phyloP scores from a whole-genome alignment of 2,888 invertebrate genomes.

The Hanleya hanleyi region DNA sequence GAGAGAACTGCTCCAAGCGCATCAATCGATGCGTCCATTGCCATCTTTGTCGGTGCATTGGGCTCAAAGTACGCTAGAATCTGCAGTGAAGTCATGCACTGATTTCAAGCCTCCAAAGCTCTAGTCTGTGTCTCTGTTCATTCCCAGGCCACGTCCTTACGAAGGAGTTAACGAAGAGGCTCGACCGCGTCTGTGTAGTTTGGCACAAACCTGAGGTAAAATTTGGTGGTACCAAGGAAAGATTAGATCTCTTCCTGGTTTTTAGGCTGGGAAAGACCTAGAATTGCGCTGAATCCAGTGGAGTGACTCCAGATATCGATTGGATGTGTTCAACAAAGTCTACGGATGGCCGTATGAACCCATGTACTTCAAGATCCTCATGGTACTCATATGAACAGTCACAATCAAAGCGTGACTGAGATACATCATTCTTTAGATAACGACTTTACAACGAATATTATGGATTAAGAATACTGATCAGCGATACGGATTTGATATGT shows the following conservation, averaged over 20 bases:
- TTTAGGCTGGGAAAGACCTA: neutral
- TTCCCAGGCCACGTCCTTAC: too few relatives aligned
- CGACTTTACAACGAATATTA: too few relatives aligned
- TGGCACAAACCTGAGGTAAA: neutral
- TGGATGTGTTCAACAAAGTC: neutral
- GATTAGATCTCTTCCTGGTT: neutral
- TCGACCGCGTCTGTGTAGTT: neutral
- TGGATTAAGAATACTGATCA: too few relatives aligned
- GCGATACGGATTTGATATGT: too few relatives aligned
- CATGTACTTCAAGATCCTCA: too few relatives aligned
- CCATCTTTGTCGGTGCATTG: neutral
- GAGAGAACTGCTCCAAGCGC: neutral
- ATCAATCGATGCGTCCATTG: too few relatives aligned
- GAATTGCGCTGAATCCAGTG: neutral
- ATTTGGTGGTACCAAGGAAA: neutral
- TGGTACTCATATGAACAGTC: too few relatives aligned
- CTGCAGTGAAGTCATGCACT: neutral
- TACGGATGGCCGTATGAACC: too few relatives aligned
- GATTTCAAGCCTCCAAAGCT: neutral
- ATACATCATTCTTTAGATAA: too few relatives aligned
- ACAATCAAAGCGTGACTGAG: too few relatives aligned
- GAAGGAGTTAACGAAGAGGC: neutral
- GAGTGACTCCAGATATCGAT: neutral
- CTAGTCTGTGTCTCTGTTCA: too few relatives aligned
- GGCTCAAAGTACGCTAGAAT: neutral